phyloP scores from a whole-genome alignment of 2,113 vertebrate genomes.

The Hemiprocne comata region DNA sequence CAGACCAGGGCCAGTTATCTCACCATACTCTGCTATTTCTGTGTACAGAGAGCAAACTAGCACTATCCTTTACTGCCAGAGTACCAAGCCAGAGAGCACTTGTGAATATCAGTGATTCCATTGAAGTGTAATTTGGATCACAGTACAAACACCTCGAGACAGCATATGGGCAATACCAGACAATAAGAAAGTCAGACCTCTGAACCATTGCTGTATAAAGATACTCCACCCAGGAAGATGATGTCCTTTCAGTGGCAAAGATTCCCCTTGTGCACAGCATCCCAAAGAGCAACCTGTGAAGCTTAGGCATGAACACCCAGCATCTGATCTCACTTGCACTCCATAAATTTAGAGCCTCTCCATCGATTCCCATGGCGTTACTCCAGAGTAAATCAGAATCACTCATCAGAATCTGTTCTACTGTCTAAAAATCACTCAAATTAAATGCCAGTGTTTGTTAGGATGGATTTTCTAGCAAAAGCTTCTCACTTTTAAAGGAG shows the following conservation, averaged over 20 bases:
- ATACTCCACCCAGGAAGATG: background rate
- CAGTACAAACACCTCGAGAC: background rate
- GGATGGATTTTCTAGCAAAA: conserved; percentile 29
- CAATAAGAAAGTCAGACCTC: background rate
- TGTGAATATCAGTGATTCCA: background rate
- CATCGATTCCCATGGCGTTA: background rate
- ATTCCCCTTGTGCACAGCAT: background rate
- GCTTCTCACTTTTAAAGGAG: conserved; percentile 39
- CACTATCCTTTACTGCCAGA: background rate
- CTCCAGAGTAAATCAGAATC: background rate
- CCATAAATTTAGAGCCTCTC: background rate
- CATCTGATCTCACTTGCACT: background rate
- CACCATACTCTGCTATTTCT: background rate
- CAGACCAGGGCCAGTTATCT: background rate
- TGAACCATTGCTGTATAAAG: background rate
- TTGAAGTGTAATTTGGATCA: background rate
- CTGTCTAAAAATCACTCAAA: conserved; percentile 16
- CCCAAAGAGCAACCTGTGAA: background rate
- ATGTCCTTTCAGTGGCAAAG: background rate
- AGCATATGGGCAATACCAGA: background rate
- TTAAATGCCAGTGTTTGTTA: background rate
- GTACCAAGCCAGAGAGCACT: background rate
- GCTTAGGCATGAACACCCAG: background rate
- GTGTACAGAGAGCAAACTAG: background rate
- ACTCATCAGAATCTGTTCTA: background rate